Percentiles rank a stretch among this genome's conserved stretches.
These are phyloP conservation scores for Mimachlamys varia DNA, from an alignment of 2,888 invertebrate genomes.

Conservation along the genomic window DNA sequence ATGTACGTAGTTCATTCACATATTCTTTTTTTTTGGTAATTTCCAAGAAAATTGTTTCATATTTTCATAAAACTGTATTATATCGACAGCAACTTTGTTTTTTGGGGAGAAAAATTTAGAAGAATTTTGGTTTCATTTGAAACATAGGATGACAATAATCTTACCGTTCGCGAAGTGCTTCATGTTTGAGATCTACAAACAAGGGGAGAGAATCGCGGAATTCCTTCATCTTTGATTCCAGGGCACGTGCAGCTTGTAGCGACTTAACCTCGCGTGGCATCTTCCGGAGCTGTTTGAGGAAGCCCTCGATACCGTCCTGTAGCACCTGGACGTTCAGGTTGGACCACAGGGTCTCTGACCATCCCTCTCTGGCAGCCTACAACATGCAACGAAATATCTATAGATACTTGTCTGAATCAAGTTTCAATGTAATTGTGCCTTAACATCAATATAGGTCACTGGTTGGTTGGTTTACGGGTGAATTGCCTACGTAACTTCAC, in stretches of 20 bases:
- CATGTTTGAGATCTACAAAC: slow-evolving; percentile 95
- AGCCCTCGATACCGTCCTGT: slow-evolving; percentile 92
- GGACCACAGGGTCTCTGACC: slow-evolving; percentile 94
- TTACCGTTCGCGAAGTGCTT: slow-evolving; percentile 89
- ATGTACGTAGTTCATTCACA: too few species aligned
- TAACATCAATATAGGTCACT: too few species aligned
- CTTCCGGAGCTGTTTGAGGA: slow-evolving; percentile 90
- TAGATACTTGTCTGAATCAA: not conserved
- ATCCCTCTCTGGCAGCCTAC: slow-evolving; percentile 87
- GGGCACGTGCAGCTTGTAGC: slow-evolving; percentile 86
- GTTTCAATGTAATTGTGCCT: too few species aligned
- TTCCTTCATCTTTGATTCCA: slow-evolving; percentile 93
- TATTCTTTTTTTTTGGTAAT: too few species aligned
- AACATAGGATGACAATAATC: slow-evolving; percentile 41
- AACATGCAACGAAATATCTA: slow-evolving; percentile 43
- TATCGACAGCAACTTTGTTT: too few species aligned
- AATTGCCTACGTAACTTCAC: too few species aligned
- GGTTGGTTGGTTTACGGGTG: too few species aligned
- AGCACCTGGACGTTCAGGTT: slow-evolving; percentile 92
- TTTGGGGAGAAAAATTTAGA: too few species aligned
- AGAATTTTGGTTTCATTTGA: too few species aligned
- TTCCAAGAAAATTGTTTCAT: too few species aligned
- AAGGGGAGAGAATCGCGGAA: slow-evolving; percentile 93
- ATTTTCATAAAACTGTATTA: too few species aligned
- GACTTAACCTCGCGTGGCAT: slow-evolving; percentile 86